Percentiles rank a stretch among this genome's conserved stretches.
These are phyloP conservation scores for Chlorospingus flavigularis DNA, from an alignment of 2,797 vertebrate species.

Conservation along the genomic window DNA sequence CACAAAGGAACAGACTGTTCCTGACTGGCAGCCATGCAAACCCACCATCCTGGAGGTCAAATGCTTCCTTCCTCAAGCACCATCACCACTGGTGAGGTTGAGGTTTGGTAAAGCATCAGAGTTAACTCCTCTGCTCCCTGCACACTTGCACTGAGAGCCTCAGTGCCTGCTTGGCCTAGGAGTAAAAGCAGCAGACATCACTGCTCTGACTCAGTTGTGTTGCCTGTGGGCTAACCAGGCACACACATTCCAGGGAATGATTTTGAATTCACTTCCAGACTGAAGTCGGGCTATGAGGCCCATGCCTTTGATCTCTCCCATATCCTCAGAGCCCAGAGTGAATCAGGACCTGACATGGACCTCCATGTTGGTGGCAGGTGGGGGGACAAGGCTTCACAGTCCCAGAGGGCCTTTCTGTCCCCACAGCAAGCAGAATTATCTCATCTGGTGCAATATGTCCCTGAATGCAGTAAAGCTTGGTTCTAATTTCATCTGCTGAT, in stretches of 20 bases:
- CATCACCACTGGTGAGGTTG: fast-evolving
- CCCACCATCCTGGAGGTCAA: neutral
- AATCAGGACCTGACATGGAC: fast-evolving
- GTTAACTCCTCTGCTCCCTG: neutral
- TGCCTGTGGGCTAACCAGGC: neutral
- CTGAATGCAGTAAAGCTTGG: neutral
- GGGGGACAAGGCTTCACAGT: neutral
- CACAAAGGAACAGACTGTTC: neutral
- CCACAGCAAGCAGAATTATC: neutral
- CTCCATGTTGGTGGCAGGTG: fast-evolving
- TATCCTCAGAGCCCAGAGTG: fast-evolving
- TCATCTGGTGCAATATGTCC: neutral
- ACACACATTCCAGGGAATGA: neutral
- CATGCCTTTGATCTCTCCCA: fast-evolving
- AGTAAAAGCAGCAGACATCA: neutral
- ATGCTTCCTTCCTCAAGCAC: fast-evolving
- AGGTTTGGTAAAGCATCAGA: neutral
- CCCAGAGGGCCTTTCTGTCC: neutral
- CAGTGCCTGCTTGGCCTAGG: fast-evolving
- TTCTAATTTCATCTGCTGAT: neutral
- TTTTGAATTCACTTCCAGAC: neutral
- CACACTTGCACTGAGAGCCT: fast-evolving
- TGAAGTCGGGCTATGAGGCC: neutral
- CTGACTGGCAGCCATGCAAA: neutral
- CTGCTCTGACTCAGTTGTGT: fast-evolving